Conservation (phyloP, 2,888 invertebrate genomes). For the Uloborus plumipes region DNA sequence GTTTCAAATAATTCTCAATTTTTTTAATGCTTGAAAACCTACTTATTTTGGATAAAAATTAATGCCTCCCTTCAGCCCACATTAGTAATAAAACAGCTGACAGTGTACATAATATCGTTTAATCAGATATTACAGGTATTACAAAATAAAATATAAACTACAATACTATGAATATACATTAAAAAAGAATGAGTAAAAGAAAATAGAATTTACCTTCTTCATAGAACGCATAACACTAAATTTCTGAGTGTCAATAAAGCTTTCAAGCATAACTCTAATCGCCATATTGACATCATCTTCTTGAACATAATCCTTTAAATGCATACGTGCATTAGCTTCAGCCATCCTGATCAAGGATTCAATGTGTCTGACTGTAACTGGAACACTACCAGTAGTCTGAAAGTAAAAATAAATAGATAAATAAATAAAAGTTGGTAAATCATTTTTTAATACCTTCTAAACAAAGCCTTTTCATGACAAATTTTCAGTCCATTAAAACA, state of each 20-base stretch:
- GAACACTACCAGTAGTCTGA: slow-evolving; percentile 93
- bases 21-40: not conserved
- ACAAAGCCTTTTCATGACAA: not conserved
- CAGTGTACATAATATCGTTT: not conserved
- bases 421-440: not conserved
- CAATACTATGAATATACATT: too few relatives aligned
- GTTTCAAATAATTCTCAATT: too few relatives aligned
- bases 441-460: not conserved
- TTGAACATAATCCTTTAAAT: slow-evolving; percentile 87
- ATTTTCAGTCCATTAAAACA: not conserved
- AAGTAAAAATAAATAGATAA: slow-evolving; percentile 67
- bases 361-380: slow-evolving; percentile 97
- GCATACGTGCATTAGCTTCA: slow-evolving; percentile 96
- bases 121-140: not conserved
- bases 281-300: slow-evolving; percentile 98
- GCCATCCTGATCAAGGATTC: slow-evolving; percentile 98
- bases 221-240: slow-evolving; percentile 97
- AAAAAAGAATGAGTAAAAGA: not conserved
- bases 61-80: too few relatives aligned
- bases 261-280: slow-evolving; percentile 95
- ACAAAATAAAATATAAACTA: too few relatives aligned
- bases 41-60: not conserved
- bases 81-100: not conserved
- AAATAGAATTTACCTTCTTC: slow-evolving; percentile 79
- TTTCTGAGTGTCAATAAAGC: slow-evolving; percentile 98